Base-by-base conservation (phyloP, 2,113 vertebrate species). In the Periophthalmus modestus region DNA sequence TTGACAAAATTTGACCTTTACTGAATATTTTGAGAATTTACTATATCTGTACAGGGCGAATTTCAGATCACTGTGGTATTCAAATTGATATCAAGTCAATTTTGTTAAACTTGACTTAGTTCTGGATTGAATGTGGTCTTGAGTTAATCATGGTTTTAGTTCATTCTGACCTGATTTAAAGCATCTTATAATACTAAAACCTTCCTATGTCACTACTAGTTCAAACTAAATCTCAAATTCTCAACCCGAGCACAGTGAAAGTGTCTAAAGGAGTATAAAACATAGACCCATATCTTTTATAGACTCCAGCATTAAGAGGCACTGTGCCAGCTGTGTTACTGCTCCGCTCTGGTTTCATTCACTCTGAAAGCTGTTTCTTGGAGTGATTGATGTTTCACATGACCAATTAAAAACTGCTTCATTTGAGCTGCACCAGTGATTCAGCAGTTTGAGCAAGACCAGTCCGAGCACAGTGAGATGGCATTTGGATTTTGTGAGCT, bases 311-410 rank as follows among this genome's bases (percentile, higher is more conserved):
- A 34, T 79, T 43, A 36, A 57, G 63, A 55, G 65, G 78, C 65
- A 75, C 66, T 9, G 79, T 73, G 43, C 72, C 12, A 54, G 70
- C 79, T 71, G 71, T 81, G 36, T 50, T 81, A 78, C 82, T 81
- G 78, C 43, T 50, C 63, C 52, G 68, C 18, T 1, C 61, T 23
- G 72, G 79, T 86, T 87, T 84, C 69, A 82, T 85, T 90, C 82
- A 71, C 82, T 76, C 80, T 78, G 78, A 89, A 81, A 74, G 58
- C 79, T 52, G 82, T 79, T 86, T 87, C 88, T 87, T 82, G 62
- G 67, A 89, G 82, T 89, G 78, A 92, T 80, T 76, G 87, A 88
- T 81, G 75, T 68, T 70, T 88, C 74, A 81, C 81, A 74, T 76
- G 69, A 65, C 63, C 68, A 78, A 78, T 71, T 78, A 66, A 81